These are phyloP conservation scores for Sturmia bella DNA, from an alignment of 2,888 invertebrate genomes.

Conservation along the genomic window DNA sequence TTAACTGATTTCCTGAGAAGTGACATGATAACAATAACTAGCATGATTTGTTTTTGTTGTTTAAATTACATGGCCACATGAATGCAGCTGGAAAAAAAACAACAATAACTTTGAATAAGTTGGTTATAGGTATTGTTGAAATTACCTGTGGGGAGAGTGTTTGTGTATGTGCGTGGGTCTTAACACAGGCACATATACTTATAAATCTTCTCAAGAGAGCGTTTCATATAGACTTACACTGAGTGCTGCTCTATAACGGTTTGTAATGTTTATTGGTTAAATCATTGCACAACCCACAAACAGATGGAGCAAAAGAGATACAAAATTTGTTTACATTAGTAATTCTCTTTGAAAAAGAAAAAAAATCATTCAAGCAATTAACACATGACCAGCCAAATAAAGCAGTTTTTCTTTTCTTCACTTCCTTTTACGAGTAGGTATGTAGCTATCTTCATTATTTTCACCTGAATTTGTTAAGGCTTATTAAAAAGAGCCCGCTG, in stretches of 20 bases:
- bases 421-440: not conserved
- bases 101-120: not conserved
- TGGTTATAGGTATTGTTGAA: not conserved
- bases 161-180: not conserved
- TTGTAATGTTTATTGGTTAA: conserved; percentile 27
- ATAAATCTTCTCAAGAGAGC: not conserved
- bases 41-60: conserved; percentile 4
- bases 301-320: not conserved
- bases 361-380: conserved; percentile 60
- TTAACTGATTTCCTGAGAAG: conserved; percentile 34
- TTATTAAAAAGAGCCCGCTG: conserved; percentile 16
- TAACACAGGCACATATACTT: not conserved
- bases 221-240: conserved; percentile 36
- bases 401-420: not conserved
- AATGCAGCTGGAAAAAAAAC: too few relatives aligned
- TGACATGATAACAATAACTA: conserved; percentile 17
- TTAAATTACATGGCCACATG: not conserved
- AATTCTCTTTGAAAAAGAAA: conserved; percentile 36
- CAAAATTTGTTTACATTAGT: not conserved
- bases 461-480: conserved; percentile 17
- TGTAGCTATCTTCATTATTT: not conserved
- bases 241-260: conserved; percentile 19
- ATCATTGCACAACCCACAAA: not conserved
- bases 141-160: conserved; percentile 26
- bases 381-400: conserved; percentile 53